phyloP scores from a whole-genome alignment of 2,888 invertebrate genomes.

The Eueremaeus valkanovi region DNA sequence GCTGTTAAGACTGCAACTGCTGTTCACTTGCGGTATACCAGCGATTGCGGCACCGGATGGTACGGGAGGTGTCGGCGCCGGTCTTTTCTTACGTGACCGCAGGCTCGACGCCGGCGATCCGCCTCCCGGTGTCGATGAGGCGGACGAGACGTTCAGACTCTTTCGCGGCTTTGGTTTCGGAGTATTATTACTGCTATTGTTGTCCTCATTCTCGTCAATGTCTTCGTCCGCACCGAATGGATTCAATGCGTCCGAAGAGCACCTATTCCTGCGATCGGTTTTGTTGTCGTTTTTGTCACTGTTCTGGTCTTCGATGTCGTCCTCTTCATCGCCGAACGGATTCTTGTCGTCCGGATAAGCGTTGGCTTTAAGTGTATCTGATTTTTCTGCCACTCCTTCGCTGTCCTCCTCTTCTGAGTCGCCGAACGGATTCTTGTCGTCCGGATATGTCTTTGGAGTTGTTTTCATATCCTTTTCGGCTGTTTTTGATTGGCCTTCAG shows the following conservation, averaged over 20 bases:
- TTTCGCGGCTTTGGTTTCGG: conserved; percentile 48
- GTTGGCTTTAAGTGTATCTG: conserved; percentile 48
- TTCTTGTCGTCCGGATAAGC: conserved; percentile 74
- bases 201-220: conserved; percentile 38
- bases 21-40: conserved; percentile 26
- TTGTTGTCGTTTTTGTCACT: background rate
- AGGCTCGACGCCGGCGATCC: conserved; percentile 46
- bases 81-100: conserved; percentile 57
- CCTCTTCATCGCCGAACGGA: conserved; percentile 72
- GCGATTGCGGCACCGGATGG: conserved; percentile 53
- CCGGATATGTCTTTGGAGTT: conserved; percentile 62
- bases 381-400: conserved; percentile 41
- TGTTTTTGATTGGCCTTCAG: background rate
- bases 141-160: background rate
- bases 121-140: conserved; percentile 46
- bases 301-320: conserved; percentile 50
- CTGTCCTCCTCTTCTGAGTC: conserved; percentile 61
- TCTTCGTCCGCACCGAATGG: conserved; percentile 47
- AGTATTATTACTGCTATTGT: conserved; percentile 61
- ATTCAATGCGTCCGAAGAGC: conserved; percentile 44
- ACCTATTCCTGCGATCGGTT: background rate
- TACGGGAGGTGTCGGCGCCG: conserved; percentile 63
- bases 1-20: conserved; percentile 16
- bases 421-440: conserved; percentile 76
- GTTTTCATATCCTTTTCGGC: background rate